Base-by-base conservation (phyloP, 2,888 invertebrate species). In the Zygogramma bicolorata region DNA sequence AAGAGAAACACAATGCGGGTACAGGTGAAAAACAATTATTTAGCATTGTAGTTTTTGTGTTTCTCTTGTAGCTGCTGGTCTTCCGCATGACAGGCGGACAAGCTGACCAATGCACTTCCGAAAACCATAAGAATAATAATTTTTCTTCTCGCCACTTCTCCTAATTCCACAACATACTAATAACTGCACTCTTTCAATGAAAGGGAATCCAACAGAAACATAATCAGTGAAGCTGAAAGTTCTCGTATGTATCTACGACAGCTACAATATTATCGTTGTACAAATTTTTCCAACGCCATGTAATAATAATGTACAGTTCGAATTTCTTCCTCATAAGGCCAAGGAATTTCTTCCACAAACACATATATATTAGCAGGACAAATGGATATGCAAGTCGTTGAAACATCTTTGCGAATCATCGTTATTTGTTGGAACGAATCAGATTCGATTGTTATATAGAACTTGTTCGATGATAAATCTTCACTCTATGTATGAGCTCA, bases 401-500 rank as follows among this genome's bases (percentile, higher is more conserved):
- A 53, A 53, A 7, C 27, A 27, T n/a, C 53, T 25, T 59, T 18
- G 59, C 65, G 42, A 70, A 59, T 59, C 25, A 65, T 53, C 34
- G 40, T 22, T 29, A 57, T 40, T 46, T 65, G 59, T 49, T 59
- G 59, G 46, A 58, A 65, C 25, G 20, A 42, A 59, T 63, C 46
- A 58, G 70, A 59, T 65, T 70, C 65, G 61, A 61, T 70, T 70
- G 70, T 70, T 65, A 70, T 70, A 65, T 42, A 65, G 22, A 65
- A 46, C 63, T 65, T 46, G 59, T 63, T 46, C 46, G 65, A 65
- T 65, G 59, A 65, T 65, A 49, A 70, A 65, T 70, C 31, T 58
- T 57, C 53, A 65, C 42, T 70, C 40, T 53, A 29, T 57, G 1
- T 53, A 29, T 57, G 1, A 27, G n/a, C 25, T 6, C 7, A 27